Percentiles rank a stretch among this genome's conserved stretches.
phyloP scores from a whole-genome alignment of 2,113 vertebrate species.

The Oxyruncus cristatus region DNA sequence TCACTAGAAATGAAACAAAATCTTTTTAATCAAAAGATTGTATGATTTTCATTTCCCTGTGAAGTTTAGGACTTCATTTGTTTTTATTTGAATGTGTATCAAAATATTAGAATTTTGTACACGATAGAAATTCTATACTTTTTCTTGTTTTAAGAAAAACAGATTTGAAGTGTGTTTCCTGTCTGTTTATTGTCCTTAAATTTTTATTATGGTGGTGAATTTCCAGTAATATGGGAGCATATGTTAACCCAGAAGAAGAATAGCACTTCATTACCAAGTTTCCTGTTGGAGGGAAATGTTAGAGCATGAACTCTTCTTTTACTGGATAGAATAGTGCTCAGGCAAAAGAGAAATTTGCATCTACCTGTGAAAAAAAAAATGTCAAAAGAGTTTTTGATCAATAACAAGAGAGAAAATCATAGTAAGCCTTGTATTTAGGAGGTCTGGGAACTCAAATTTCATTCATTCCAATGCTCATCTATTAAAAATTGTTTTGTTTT shows the following conservation, averaged over 20 bases:
- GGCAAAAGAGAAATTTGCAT: not conserved
- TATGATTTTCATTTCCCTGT: not conserved
- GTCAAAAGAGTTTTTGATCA: accelerated
- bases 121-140: not conserved
- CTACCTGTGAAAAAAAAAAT: not conserved
- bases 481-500: not conserved
- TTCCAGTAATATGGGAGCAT: not conserved
- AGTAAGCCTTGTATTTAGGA: not conserved
- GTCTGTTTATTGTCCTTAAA: not conserved
- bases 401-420: not conserved
- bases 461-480: not conserved
- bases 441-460: not conserved
- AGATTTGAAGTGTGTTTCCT: not conserved
- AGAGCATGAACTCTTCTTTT: not conserved
- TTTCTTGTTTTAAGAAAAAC: not conserved
- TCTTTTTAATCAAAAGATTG: not conserved
- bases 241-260: not conserved
- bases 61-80: not conserved
- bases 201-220: not conserved
- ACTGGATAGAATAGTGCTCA: not conserved
- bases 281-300: not conserved
- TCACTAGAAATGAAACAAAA: not conserved
- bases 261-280: not conserved
- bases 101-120: not conserved
- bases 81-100: not conserved